phyloP scores from a whole-genome alignment of 2,113 vertebrate species.

The Cricetomys ansorgei region DNA sequence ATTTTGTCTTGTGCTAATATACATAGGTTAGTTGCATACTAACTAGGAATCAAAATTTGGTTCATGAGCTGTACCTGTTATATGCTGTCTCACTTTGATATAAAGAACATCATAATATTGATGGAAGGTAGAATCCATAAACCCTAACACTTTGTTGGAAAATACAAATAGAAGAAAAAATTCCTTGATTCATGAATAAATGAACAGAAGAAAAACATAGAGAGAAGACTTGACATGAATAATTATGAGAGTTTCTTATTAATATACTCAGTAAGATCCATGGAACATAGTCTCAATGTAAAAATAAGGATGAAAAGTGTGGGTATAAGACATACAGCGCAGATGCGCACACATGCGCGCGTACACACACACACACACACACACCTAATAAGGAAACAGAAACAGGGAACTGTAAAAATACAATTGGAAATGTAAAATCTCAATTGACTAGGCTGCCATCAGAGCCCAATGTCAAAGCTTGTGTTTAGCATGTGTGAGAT shows the following conservation, averaged over 20 bases:
- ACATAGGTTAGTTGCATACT: background rate
- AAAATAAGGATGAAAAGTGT: background rate
- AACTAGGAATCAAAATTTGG: background rate
- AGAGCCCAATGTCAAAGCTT: background rate
- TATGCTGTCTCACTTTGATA: background rate
- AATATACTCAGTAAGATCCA: background rate
- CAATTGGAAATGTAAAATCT: background rate
- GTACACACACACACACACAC: background rate
- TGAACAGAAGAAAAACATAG: background rate
- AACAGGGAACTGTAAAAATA: background rate
- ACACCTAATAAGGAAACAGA: background rate
- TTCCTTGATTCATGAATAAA: background rate
- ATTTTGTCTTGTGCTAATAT: background rate
- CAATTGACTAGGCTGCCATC: background rate
- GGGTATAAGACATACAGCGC: background rate
- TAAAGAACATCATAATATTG: background rate
- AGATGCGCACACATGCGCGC: no score
- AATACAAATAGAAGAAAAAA: slow-evolving; percentile 9
- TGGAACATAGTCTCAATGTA: background rate
- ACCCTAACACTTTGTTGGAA: background rate
- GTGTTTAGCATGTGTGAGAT: background rate
- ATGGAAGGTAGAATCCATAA: background rate
- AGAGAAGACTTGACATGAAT: background rate
- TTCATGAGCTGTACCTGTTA: background rate
- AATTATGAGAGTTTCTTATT: background rate